A percentile compares a stretch with the other conserved stretches of the same genome.
phyloP scores from a whole-genome alignment of 2,888 invertebrate genomes.

The Periphyllus acericola region DNA sequence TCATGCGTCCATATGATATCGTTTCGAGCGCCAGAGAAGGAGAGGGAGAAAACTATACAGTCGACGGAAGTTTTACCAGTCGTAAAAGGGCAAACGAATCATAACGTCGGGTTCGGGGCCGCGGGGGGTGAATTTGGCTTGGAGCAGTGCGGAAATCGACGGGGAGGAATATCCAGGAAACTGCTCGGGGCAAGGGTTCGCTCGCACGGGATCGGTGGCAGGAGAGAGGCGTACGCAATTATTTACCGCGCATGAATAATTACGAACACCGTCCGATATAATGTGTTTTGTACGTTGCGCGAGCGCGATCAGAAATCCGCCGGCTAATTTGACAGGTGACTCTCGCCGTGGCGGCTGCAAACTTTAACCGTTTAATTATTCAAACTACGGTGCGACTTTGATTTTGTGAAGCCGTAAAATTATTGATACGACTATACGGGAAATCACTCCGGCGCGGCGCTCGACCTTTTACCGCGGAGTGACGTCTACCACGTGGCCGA shows the following conservation, averaged over 20 bases:
- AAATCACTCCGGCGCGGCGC: not conserved
- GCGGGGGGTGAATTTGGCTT: too few relatives aligned
- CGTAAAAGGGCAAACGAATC: too few relatives aligned
- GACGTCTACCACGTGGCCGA: not conserved
- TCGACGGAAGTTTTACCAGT: too few relatives aligned
- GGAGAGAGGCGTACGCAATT: not conserved
- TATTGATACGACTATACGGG: not conserved
- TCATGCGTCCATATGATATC: not conserved
- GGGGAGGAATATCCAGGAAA: not conserved
- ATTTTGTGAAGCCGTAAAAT: constrained; percentile 6
- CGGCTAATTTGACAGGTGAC: constrained; percentile 34
- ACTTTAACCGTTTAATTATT: constrained; percentile 34
- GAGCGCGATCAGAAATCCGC: not conserved
- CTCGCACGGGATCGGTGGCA: too few relatives aligned
- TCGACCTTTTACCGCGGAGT: not conserved
- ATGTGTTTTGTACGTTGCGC: not conserved
- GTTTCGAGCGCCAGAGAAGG: not conserved
- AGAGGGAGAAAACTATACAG: too few relatives aligned
- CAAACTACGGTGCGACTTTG: not conserved
- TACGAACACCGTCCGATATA: not conserved
- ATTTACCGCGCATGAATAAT: not conserved
- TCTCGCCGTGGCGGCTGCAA: not conserved
- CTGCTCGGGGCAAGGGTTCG: not conserved
- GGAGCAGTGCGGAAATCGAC: not conserved
- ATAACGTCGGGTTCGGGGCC: too few relatives aligned